A percentile compares a stretch with the other conserved stretches of the same genome.
These are phyloP conservation scores for Seira musarum DNA, from an alignment of 2,888 invertebrate species.

Conservation along the genomic window DNA sequence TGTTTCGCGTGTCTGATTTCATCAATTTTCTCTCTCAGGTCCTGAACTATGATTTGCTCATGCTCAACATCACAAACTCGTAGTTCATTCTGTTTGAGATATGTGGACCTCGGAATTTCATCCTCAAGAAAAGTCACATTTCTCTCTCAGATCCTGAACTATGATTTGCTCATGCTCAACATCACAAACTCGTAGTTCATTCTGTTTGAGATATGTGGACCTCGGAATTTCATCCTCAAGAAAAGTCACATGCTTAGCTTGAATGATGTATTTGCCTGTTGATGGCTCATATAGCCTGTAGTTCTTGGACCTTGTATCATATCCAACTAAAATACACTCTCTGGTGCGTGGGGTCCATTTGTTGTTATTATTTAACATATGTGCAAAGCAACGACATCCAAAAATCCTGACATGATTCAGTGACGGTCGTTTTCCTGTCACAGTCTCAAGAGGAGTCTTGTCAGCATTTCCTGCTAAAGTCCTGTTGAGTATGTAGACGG, in stretches of 20 bases:
- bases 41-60: neutral
- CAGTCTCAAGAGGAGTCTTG: slow-evolving; percentile 67
- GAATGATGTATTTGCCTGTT: slow-evolving; percentile 58
- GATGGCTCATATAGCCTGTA: slow-evolving; percentile 65
- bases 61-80: neutral
- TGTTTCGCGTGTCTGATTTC: neutral
- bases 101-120: slow-evolving; percentile 19
- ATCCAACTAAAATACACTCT: slow-evolving; percentile 62
- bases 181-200: neutral
- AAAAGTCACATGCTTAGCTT: slow-evolving; percentile 68
- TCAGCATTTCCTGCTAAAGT: slow-evolving; percentile 46
- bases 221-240: slow-evolving; percentile 58
- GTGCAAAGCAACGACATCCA: slow-evolving; percentile 64
- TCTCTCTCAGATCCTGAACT: neutral
- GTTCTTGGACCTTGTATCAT: slow-evolving; percentile 64
- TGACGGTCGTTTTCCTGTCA: slow-evolving; percentile 66
- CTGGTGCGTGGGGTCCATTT: slow-evolving; percentile 45
- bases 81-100: neutral
- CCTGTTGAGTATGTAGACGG: slow-evolving; percentile 71
- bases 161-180: neutral
- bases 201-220: neutral
- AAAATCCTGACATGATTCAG: slow-evolving; percentile 66
- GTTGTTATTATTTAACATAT: slow-evolving; percentile 23
- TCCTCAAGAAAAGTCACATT: slow-evolving; percentile 67
- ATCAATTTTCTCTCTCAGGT: neutral